These are phyloP conservation scores for Lingula anatina DNA, from an alignment of 2,888 invertebrate genomes.

Conservation along the genomic window DNA sequence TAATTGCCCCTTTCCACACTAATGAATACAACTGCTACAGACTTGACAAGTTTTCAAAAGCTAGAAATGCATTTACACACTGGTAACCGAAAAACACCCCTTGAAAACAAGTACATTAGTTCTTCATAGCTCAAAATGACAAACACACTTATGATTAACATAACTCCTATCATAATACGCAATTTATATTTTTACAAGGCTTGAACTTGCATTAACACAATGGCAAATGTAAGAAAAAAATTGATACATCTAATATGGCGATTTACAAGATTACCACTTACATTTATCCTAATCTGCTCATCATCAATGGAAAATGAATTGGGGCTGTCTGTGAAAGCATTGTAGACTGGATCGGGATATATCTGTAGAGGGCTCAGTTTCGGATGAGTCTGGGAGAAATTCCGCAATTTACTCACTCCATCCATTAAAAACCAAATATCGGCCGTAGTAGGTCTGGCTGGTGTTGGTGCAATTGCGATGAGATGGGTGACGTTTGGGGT, in stretches of 20 bases:
- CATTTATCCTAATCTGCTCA: constrained; percentile 27
- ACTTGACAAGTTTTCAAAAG: too few species aligned
- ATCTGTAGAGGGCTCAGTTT: constrained; percentile 31
- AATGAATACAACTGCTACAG: too few species aligned
- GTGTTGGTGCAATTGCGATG: constrained; percentile 10
- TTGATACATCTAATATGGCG: neutral
- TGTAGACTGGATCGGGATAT: constrained; percentile 38
- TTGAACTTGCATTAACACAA: neutral
- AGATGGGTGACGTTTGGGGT: constrained; percentile 24
- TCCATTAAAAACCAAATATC: constrained; percentile 44
- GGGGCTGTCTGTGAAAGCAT: constrained; percentile 21
- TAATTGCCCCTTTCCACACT: too few species aligned
- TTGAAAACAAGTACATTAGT: too few species aligned
- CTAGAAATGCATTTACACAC: too few species aligned
- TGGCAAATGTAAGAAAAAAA: neutral
- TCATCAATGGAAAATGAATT: constrained; percentile 21
- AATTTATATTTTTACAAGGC: too few species aligned
- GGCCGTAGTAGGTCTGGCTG: constrained; percentile 15
- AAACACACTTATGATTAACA: too few species aligned
- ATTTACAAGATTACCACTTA: constrained; percentile 8
- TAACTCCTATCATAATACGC: too few species aligned
- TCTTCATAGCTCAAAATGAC: too few species aligned
- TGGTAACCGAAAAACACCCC: too few species aligned
- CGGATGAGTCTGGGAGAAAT: constrained; percentile 13
- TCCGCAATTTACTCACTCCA: constrained; percentile 27